phyloP scores from a whole-genome alignment of 1,140 invertebrate species.

The Sitophilus oryzae region DNA sequence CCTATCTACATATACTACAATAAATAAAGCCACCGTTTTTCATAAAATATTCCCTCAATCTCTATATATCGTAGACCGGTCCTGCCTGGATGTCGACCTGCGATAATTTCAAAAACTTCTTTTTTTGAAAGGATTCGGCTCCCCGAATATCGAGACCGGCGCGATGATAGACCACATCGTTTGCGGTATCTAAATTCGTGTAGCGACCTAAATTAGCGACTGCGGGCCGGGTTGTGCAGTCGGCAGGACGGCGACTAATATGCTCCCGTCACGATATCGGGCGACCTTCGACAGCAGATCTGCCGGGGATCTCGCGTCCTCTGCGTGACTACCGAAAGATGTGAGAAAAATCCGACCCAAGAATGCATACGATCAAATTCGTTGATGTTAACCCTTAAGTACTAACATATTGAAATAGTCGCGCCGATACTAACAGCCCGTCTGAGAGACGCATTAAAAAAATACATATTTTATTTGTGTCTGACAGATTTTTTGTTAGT shows the following conservation, averaged over 20 bases:
- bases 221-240: background rate
- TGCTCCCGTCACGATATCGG: slow-evolving; percentile 14
- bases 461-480: too few relatives aligned
- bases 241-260: slow-evolving; percentile 9
- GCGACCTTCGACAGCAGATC: background rate
- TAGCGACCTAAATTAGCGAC: slow-evolving; percentile 12
- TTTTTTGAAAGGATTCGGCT: background rate
- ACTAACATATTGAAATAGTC: too few relatives aligned
- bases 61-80: too few relatives aligned
- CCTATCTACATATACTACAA: too few relatives aligned
- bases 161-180: slow-evolving; percentile 8
- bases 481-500: too few relatives aligned
- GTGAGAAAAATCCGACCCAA: background rate
- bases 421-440: too few relatives aligned
- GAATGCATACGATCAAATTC: background rate
- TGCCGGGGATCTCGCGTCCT: background rate
- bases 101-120: background rate
- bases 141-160: background rate
- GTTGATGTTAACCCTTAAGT: too few relatives aligned
- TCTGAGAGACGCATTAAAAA: too few relatives aligned
- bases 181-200: slow-evolving; percentile 13
- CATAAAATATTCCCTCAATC: too few relatives aligned
- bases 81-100: background rate
- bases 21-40: too few relatives aligned
- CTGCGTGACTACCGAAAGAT: background rate